A percentile compares a stretch with the other conserved stretches of the same genome.
phyloP scores from a whole-genome alignment of 2,113 vertebrate genomes.

The Lynx canadensis region DNA sequence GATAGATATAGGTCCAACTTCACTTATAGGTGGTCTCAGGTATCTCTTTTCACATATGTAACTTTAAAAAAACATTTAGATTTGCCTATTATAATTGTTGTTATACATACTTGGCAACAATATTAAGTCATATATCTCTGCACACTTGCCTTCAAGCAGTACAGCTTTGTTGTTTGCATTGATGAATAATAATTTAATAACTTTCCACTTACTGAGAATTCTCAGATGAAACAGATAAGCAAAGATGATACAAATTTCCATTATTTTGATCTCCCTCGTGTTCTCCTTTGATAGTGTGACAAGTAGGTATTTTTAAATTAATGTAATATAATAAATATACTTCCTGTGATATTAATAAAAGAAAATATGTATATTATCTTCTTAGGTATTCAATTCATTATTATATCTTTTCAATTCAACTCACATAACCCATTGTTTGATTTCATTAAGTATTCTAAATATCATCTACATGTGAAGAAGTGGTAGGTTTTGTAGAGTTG shows the following conservation, averaged over 20 bases:
- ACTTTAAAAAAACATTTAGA: neutral
- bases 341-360: neutral
- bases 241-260: constrained; percentile 22
- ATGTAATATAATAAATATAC: neutral
- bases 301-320: constrained; percentile 8
- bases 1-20: neutral
- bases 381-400: neutral
- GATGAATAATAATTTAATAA: constrained; percentile 19
- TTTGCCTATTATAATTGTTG: neutral
- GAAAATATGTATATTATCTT: neutral
- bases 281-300: neutral
- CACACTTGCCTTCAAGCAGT: neutral
- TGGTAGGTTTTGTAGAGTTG: neutral
- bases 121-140: neutral
- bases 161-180: constrained; percentile 17
- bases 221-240: constrained; percentile 15
- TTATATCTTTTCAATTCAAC: neutral
- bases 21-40: neutral
- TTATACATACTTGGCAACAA: neutral
- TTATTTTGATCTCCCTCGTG: neutral
- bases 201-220: constrained; percentile 22
- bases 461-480: neutral
- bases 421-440: neutral
- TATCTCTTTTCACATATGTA: neutral
- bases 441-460: neutral